These are phyloP conservation scores for Acheta domesticus DNA, from an alignment of 2,888 invertebrate species.

Conservation along the genomic window DNA sequence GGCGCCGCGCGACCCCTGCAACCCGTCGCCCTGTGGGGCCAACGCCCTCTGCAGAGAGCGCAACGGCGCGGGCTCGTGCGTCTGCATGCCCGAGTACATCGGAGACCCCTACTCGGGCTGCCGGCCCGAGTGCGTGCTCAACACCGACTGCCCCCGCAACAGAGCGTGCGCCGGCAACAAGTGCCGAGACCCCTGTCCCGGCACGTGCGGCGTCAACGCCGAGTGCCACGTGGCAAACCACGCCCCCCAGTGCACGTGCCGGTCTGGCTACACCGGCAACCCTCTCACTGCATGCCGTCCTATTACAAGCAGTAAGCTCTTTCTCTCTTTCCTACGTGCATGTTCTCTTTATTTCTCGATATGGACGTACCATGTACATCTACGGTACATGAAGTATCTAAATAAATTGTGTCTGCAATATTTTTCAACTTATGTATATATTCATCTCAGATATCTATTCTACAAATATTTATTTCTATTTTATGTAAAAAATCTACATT, in stretches of 20 bases:
- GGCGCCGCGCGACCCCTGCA: constrained; percentile 63
- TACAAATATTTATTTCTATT: constrained; percentile 30
- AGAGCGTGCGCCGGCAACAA: constrained; percentile 78
- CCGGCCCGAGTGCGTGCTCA: constrained; percentile 83
- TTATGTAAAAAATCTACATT: constrained; percentile 36
- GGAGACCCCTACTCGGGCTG: constrained; percentile 84
- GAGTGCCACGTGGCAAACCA: constrained; percentile 80
- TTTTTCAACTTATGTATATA: not conserved
- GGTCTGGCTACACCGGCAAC: constrained; percentile 72
- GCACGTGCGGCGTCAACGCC: constrained; percentile 78
- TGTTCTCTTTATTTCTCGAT: not conserved
- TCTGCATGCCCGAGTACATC: constrained; percentile 74
- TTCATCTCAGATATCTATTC: not conserved
- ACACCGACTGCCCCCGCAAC: constrained; percentile 73
- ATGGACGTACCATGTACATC: not conserved
- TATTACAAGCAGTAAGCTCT: constrained; percentile 36
- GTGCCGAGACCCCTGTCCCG: constrained; percentile 77
- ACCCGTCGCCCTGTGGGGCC: constrained; percentile 80
- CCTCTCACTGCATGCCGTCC: constrained; percentile 69
- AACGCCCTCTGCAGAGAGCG: constrained; percentile 80
- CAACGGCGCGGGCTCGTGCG: constrained; percentile 76
- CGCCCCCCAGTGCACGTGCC: constrained; percentile 72
- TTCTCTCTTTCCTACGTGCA: constrained; percentile 26
- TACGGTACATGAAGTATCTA: not conserved
- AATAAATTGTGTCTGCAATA: not conserved